Conservation (phyloP, 37 sponge, comb jelly and placozoan genomes). For the Beroe forskalii region DNA sequence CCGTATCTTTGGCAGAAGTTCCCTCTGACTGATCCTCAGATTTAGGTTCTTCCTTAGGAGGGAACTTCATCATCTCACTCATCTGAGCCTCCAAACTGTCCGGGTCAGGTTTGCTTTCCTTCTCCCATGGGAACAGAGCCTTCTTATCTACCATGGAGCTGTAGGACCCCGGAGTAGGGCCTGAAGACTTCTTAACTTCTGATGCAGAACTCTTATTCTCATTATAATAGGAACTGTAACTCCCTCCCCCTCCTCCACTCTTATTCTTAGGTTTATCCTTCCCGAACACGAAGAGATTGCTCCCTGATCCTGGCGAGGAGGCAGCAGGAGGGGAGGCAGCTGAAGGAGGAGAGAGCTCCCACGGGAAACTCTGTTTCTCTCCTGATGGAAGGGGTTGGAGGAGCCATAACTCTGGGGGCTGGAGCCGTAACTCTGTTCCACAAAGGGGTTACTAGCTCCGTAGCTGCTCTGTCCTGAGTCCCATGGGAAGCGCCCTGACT, state of each 20-base stretch:
- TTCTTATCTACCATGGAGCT: neutral
- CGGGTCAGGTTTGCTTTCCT: neutral
- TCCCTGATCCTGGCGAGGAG: neutral
- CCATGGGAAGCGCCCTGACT: neutral
- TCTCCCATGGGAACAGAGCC: slow-evolving; percentile 60
- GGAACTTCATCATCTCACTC: neutral
- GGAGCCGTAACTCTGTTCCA: neutral
- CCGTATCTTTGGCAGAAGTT: neutral
- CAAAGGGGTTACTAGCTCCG: neutral
- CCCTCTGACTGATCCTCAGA: neutral
- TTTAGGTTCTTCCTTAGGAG: neutral
- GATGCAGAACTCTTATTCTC: neutral
- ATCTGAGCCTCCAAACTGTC: slow-evolving; percentile 39
- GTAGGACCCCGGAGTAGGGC: neutral
- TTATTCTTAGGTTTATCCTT: slow-evolving; percentile 23
- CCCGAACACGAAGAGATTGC: slow-evolving; percentile 24
- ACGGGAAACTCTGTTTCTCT: slow-evolving; percentile 15
- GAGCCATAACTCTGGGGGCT: too few relatives aligned
- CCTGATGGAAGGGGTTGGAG: neutral
- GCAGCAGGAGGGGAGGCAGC: neutral
- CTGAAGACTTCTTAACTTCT: neutral
- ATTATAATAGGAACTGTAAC: slow-evolving; percentile 35
- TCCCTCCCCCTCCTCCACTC: neutral
- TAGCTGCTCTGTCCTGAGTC: neutral
- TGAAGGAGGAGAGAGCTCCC: neutral